These are phyloP conservation scores for Campoplex capitator DNA, from an alignment of 2,888 invertebrate species.

Conservation along the genomic window DNA sequence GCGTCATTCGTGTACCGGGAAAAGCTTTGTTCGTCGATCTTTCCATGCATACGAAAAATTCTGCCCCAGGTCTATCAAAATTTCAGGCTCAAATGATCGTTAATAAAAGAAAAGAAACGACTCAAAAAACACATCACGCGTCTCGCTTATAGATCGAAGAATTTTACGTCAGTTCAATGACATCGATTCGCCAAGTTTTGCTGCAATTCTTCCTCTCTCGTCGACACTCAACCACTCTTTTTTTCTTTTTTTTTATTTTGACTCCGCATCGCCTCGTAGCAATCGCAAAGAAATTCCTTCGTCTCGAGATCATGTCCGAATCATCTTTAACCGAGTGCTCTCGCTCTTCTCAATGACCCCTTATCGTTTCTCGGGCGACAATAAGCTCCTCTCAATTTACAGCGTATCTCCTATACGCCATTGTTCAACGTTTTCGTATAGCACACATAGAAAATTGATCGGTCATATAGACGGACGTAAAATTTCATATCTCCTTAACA, in stretches of 20 bases:
- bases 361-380: constrained; percentile 39
- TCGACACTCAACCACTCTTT: constrained; percentile 5
- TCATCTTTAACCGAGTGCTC: constrained; percentile 58
- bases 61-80: background rate
- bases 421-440: constrained; percentile 24
- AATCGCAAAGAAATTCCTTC: constrained; percentile 60
- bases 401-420: constrained; percentile 11
- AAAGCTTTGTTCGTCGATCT: background rate
- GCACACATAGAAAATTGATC: constrained; percentile 12
- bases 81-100: background rate
- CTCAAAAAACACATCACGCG: background rate
- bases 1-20: background rate
- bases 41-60: background rate
- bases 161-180: constrained; percentile 22
- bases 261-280: constrained; percentile 22
- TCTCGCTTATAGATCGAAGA: background rate
- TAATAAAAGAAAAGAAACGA: background rate
- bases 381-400: constrained; percentile 37
- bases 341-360: constrained; percentile 47
- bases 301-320: constrained; percentile 26
- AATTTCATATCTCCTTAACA: constrained; percentile 29
- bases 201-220: background rate
- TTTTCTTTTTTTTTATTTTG: background rate
- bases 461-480: background rate
- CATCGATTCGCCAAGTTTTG: constrained; percentile 23